Base-by-base conservation (phyloP, 2,888 invertebrate genomes). In the Idaea straminata region DNA sequence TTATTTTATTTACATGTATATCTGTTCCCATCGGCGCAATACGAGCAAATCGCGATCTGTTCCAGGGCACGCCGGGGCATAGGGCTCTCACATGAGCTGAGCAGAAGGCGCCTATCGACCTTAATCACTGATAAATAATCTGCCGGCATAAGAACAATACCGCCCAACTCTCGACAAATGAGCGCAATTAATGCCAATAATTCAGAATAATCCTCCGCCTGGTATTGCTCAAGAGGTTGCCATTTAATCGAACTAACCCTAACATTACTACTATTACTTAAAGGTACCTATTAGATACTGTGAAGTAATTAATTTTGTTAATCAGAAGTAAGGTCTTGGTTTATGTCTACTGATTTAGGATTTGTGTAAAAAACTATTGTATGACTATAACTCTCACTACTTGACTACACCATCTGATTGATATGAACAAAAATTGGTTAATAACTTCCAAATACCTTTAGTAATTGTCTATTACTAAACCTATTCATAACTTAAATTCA, bases 121-220 rank as follows among this genome's bases (percentile, higher is more conserved):
- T 84, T 83, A 83, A 88, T 88, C 86, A 81, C 82, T 83, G 86
- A 88, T 88, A 87, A 78, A 75, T 66, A 64, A 86, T 85, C 83
- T 82, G 71, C 77, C 74, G 76, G 77, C 75, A 77, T 77, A 79
- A 77, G 84, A 89, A 87, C 87, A 89, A 89, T 88, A 79, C 87
- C 79, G 80, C 81, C 83, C 78, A 75, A 80, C 76, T 80, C 74
- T 76, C 82, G 79, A 88, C 82, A 87, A 88, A 88, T 84, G 83
- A 85, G 74, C 75, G 77, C 81, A 89, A 87, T 88, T 88, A 88
- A 83, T 84, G 83, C 79, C 82, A 85, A 83, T 82, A 82, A 79
- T 77, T 76, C 75, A 68, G 74, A 81, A 77, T 70, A 69, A 69
- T 68, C 69, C 68, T 66, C 73, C 25, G 60, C 57, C 63, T 64